Evolutionary conservation across 2,888 invertebrate species (phyloP).

Genomic region (Reticulitermes lucifugus): DNA sequence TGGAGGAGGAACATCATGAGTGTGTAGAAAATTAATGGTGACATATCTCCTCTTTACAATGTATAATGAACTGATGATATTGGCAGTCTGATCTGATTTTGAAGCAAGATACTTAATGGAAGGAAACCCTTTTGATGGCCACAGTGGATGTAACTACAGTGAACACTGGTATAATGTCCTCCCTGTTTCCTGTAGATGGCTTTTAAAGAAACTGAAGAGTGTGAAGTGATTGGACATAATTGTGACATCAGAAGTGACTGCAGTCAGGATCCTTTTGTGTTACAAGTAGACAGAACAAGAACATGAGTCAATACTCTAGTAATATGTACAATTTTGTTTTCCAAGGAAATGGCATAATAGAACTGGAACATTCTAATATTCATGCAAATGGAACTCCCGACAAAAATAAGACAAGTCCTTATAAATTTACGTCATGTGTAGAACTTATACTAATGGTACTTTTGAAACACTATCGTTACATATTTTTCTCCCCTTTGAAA

Average conservation of each 20-base stretch:
- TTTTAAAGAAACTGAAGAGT: constrained; percentile 8
- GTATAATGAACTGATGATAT: constrained; percentile 15
- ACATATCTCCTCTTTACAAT: not conserved
- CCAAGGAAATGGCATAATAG: constrained; percentile 32
- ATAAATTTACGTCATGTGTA: constrained; percentile 44
- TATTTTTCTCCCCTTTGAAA: constrained; percentile 33
- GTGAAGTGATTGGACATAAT: constrained; percentile 34
- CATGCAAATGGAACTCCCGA: constrained; percentile 29
- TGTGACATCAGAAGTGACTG: constrained; percentile 27
- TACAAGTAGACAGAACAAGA: constrained; percentile 10
- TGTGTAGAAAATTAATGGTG: not conserved
- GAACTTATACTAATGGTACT: constrained; percentile 42
- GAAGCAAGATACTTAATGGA: constrained; percentile 19
- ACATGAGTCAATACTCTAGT: not conserved
- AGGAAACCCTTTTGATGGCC: not conserved
- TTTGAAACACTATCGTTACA: constrained; percentile 44
- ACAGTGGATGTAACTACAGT: constrained; percentile 33
- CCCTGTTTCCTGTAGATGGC: constrained; percentile 13
- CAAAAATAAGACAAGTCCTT: constrained; percentile 27
- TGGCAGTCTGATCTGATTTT: not conserved
- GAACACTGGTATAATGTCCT: not conserved
- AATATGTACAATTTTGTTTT: constrained; percentile 32
- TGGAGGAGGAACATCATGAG: constrained; percentile 17
- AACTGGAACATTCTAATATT: not conserved
- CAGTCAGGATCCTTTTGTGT: constrained; percentile 27